Conservation (phyloP, 2,888 invertebrate species). For the Antheraea yamamai region DNA sequence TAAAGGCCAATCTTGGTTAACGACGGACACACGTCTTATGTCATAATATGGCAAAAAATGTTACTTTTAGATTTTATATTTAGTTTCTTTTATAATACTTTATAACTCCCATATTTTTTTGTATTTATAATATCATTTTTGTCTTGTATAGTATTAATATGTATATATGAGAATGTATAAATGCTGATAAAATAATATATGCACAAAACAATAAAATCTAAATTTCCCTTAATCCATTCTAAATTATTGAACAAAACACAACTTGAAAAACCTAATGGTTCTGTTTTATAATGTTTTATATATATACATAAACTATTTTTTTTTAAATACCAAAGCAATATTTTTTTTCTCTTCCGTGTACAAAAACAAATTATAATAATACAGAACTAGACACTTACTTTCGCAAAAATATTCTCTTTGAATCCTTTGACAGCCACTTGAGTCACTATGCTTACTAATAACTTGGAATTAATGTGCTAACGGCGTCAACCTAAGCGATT, state of each 20-base stretch:
- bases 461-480: constrained; percentile 1
- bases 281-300: background rate
- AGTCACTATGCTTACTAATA: background rate
- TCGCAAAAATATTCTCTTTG: background rate
- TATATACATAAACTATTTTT: too few species aligned
- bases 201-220: too few species aligned
- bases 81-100: background rate
- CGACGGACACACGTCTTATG: background rate
- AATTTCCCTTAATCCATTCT: background rate
- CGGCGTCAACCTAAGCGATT: constrained; percentile 23
- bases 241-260: background rate
- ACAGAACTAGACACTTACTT: background rate
- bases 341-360: background rate
- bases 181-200: too few species aligned
- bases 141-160: background rate
- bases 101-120: background rate
- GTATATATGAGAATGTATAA: background rate
- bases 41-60: background rate
- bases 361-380: background rate
- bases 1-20: background rate
- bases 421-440: background rate
- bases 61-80: background rate
- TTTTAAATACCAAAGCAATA: too few species aligned
- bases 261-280: background rate
- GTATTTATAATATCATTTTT: background rate